A percentile compares a stretch with the other conserved stretches of the same genome.
Conservation (phyloP, 2,797 vertebrate species). For the Oreochromis mossambicus region DNA sequence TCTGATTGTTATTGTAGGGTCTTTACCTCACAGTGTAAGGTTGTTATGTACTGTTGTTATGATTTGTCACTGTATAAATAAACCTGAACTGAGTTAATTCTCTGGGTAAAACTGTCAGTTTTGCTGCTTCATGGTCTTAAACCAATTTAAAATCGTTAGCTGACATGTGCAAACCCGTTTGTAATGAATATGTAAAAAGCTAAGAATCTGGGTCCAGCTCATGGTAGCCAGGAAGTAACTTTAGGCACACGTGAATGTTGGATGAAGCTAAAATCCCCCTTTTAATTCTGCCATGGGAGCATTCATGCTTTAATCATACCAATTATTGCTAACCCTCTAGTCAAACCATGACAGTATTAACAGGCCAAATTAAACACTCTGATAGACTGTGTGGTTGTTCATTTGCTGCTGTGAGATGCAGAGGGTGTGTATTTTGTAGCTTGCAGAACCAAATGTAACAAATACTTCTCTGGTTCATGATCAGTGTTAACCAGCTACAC, state of each 20-base stretch:
- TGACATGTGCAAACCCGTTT: background rate
- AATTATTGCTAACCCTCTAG: background rate
- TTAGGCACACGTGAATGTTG: background rate
- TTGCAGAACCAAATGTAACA: background rate
- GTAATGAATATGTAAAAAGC: background rate
- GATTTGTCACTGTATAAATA: background rate
- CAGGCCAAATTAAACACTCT: background rate
- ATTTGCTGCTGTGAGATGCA: background rate
- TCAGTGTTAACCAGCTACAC: background rate
- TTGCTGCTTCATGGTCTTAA: background rate
- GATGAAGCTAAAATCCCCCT: background rate
- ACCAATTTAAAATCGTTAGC: background rate
- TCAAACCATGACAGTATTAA: background rate
- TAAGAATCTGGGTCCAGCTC: background rate
- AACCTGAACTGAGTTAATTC: background rate
- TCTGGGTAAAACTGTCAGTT: background rate
- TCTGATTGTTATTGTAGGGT: background rate
- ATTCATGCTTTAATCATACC: background rate
- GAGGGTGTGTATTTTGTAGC: background rate
- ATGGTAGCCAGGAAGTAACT: background rate
- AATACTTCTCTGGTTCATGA: background rate
- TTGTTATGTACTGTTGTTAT: background rate
- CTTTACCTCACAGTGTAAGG: background rate
- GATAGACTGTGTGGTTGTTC: background rate
- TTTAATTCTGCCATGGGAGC: background rate